Conservation (phyloP, 2,113 vertebrate genomes). For the Petaurus breviceps region DNA sequence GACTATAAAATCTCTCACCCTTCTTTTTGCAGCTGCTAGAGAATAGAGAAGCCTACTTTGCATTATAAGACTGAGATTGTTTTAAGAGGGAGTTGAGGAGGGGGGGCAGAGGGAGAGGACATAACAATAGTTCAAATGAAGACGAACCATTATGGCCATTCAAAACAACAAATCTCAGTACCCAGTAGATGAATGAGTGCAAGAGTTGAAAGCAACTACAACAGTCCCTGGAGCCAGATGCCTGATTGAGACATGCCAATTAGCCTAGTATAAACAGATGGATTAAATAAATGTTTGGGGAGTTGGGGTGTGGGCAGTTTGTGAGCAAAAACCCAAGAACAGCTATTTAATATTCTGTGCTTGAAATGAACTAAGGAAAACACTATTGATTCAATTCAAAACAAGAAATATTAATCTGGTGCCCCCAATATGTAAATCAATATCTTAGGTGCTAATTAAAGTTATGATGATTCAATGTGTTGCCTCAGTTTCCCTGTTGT, state of each 20-base stretch:
- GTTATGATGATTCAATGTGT: neutral
- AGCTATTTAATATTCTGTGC: neutral
- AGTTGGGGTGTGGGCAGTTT: neutral
- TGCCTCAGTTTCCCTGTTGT: neutral
- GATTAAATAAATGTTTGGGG: neutral
- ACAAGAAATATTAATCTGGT: neutral
- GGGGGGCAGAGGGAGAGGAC: neutral
- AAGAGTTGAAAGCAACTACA: constrained; percentile 50
- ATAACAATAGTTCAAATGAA: neutral
- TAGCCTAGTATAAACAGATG: constrained; percentile 46
- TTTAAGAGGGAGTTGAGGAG: constrained; percentile 14
- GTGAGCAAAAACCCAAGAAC: neutral
- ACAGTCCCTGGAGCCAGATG: constrained; percentile 47
- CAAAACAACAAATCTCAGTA: neutral
- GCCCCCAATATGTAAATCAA: neutral
- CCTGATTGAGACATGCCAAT: constrained; percentile 64
- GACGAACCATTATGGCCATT: neutral
- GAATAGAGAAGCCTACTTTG: neutral
- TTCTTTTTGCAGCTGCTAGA: constrained; percentile 46
- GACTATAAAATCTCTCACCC: neutral
- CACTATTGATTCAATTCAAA: neutral
- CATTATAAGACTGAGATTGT: neutral
- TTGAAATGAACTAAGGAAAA: neutral
- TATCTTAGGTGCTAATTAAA: neutral
- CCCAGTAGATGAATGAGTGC: constrained; percentile 44